Conservation (phyloP, 2,113 vertebrate species). For the Oreochromis aureus region DNA sequence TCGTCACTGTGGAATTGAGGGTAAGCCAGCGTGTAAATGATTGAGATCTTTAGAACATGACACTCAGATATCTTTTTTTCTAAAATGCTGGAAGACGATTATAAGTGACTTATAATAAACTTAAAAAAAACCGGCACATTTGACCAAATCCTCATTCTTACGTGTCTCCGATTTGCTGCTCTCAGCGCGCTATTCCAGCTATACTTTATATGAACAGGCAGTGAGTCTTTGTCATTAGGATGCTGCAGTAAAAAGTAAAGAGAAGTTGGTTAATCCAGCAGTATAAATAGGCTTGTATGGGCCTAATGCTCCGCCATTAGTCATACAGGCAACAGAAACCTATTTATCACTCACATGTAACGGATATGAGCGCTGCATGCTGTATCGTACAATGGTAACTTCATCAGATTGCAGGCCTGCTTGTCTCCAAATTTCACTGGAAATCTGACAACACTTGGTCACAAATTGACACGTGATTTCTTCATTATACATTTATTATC, state of each 20-base stretch:
- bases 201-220: neutral
- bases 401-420: neutral
- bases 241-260: conserved; percentile 7
- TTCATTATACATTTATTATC: neutral
- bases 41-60: neutral
- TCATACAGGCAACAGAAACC: conserved; percentile 6
- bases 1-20: neutral
- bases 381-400: neutral
- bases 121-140: neutral
- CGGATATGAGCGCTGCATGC: conserved; percentile 8
- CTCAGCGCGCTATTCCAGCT: neutral
- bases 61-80: neutral
- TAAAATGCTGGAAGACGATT: neutral
- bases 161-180: neutral
- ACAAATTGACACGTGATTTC: neutral
- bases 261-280: conserved; percentile 7
- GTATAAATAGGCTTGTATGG: neutral
- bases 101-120: neutral
- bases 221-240: neutral
- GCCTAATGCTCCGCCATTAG: conserved; percentile 20
- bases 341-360: conserved; percentile 33
- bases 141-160: neutral
- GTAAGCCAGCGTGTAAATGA: neutral
- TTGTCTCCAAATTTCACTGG: neutral
- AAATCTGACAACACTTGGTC: neutral